Evolutionary conservation across 2,888 invertebrate species (phyloP), one percentile per base, ranked within the genome.

Genomic region (Caprella mutica): DNA sequence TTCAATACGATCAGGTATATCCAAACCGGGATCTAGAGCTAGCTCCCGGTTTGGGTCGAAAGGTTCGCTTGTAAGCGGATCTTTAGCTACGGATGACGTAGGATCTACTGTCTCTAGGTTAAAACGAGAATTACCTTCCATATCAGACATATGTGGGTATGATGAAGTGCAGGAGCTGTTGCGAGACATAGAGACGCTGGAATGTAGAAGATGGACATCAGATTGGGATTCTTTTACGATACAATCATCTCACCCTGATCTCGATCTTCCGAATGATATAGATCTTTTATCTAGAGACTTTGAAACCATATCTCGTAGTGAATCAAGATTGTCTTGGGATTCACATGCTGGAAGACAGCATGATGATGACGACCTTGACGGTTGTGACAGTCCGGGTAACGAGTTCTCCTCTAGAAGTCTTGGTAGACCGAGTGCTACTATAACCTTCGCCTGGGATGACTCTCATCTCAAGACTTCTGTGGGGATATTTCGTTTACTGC

Each of bases 221-320:
- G 63, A 63, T 55, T 63, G 63, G 63, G 63, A 63, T 42, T 59
- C 63, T 26, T 63, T 63, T 44, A 63, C 63, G 33, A 63, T 63
- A 40, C 63, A 63, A 50, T 63, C 63, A 21, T 63, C 63, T 4
- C 63, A 63, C 50, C 55, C 63, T 6, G 63, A 63, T 44, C 52
- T 63, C 14, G 63, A 63, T 52, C 29, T 63, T 26, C 56, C 58
- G 12, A 56, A 59, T 48, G 63, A 63, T 55, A 53, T 52, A n/a
- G 63, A 63, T 24, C 48, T 63, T 24, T 52, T 59, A 30, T 55
- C 59, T 17, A 44, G 48, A n/a, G 63, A 63, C 50, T 55, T 59
- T 23, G 59, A 63, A 19, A 57, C 57, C 14, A 38, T 59, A 33
- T 63, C 63, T 44, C 56, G 63, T 38, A 59, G 55, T n/a, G 63